Base-by-base conservation (phyloP, 2,888 invertebrate genomes). In the Leptinotarsa juncta region DNA sequence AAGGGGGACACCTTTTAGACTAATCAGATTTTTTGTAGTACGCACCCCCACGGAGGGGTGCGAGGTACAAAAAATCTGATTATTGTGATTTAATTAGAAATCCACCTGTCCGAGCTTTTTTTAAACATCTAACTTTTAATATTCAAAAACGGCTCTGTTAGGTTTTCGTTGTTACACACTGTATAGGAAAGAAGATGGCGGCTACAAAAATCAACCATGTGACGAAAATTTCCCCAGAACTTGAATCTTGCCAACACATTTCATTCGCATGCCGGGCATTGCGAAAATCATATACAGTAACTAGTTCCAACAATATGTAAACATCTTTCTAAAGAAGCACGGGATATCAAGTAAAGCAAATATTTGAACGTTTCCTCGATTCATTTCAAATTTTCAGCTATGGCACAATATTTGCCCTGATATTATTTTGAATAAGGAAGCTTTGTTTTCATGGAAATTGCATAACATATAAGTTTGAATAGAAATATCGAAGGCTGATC, bases 261-360 rank as follows among this genome's bases (percentile, higher is more conserved):
- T n/a, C 18, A 3, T 4, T 68, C 18, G 55, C 51, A 26, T 68
- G 20, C 42, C n/a, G 7, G 51, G 14, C 62, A 50, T 70, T 67
- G 53, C 57, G 68, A 65, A 20, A 20, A 42, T 10, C 68, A 66
- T 68, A 72, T 67, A 68, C 72, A 57, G 71, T 67, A 65, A 67
- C 62, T 68, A 72, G 68, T 67, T 72, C 70, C 67, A 74, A 74
- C 68, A 74, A 67, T 72, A 77, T 53, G 72, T 74, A 77, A 77
- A 74, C 74, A 77, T 71, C 68, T 71, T 77, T 72, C 71, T 72
- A 69, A 51, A 72, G 72, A 68, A 66, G 69, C 62, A 62, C 42
- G 62, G 32, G 75, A 77, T 77, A 77, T 77, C 74, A 71, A 75
- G 71, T 65, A 68, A 42, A 70, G 73, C 73, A 77, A 77, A 77